These are phyloP conservation scores for Cladorhizidae sp. DNA, from an alignment of 37 sponge, comb jelly and placozoan species.

Conservation along the genomic window DNA sequence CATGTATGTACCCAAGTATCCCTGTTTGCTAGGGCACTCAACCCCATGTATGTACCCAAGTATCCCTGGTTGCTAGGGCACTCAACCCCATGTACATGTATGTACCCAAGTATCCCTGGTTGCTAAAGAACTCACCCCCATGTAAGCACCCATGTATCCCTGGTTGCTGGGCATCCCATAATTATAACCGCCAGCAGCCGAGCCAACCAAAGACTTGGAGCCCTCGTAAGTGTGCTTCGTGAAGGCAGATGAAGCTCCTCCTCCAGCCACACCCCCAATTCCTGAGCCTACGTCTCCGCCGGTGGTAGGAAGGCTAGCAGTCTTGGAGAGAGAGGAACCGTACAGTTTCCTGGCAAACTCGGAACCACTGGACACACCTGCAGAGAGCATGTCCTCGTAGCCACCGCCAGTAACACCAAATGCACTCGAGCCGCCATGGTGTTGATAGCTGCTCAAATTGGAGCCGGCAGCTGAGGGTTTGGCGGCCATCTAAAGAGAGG, in stretches of 20 bases:
- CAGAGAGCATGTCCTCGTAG: not conserved
- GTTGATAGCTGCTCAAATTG: conserved; percentile 19
- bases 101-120: too few relatives aligned
- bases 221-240: conserved; percentile 6
- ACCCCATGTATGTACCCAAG: too few relatives aligned
- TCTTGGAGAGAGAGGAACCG: conserved; percentile 1
- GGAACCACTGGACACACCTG: not conserved
- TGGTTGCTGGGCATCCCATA: conserved; percentile 3
- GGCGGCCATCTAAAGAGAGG: conserved; percentile 10
- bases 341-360: not conserved
- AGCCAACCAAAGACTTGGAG: conserved; percentile 1
- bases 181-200: not conserved
- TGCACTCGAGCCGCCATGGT: not conserved
- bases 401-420: not conserved
- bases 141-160: not conserved
- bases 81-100: too few relatives aligned
- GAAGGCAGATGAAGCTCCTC: not conserved
- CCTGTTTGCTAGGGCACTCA: too few relatives aligned
- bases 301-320: not conserved
- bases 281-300: not conserved
- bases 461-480: conserved; percentile 14
- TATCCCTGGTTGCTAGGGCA: too few relatives aligned
- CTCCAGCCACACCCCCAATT: not conserved
- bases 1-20: too few relatives aligned
- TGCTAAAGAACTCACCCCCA: conserved; percentile 12